phyloP scores from a whole-genome alignment of 2,797 vertebrate genomes.

The Hippoglossus hippoglossus region DNA sequence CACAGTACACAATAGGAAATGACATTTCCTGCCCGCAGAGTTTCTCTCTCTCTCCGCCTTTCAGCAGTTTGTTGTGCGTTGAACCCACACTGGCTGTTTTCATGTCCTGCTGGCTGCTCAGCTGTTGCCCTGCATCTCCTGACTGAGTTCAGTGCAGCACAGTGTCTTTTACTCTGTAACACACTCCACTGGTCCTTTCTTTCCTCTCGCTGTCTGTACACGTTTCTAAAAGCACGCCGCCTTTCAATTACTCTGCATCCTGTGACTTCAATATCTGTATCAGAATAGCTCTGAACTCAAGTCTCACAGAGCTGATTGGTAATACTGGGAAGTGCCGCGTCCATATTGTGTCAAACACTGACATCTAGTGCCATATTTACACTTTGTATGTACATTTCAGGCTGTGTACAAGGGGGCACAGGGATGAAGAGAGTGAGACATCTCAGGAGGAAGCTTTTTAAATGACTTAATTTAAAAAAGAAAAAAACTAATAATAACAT shows the following conservation, averaged over 20 bases:
- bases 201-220: constrained; percentile 18
- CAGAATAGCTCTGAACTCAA: background rate
- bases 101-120: constrained; percentile 23
- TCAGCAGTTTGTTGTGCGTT: constrained; percentile 18
- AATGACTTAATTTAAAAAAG: too few relatives aligned
- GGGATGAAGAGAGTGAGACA: too few relatives aligned
- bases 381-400: constrained; percentile 1
- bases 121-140: constrained; percentile 32
- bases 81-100: constrained; percentile 8
- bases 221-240: background rate
- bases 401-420: background rate
- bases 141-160: constrained; percentile 13
- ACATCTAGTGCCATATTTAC: constrained; percentile 55
- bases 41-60: constrained; percentile 16
- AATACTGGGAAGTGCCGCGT: background rate
- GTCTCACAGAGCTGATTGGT: background rate
- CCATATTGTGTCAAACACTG: constrained; percentile 33
- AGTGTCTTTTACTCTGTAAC: background rate
- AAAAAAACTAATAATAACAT: too few relatives aligned
- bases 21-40: background rate
- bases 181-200: background rate
- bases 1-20: constrained; percentile 5
- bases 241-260: constrained; percentile 7
- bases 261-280: constrained; percentile 23
- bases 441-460: too few relatives aligned